phyloP scores from a whole-genome alignment of 2,888 invertebrate genomes.

The Protonemura montana region DNA sequence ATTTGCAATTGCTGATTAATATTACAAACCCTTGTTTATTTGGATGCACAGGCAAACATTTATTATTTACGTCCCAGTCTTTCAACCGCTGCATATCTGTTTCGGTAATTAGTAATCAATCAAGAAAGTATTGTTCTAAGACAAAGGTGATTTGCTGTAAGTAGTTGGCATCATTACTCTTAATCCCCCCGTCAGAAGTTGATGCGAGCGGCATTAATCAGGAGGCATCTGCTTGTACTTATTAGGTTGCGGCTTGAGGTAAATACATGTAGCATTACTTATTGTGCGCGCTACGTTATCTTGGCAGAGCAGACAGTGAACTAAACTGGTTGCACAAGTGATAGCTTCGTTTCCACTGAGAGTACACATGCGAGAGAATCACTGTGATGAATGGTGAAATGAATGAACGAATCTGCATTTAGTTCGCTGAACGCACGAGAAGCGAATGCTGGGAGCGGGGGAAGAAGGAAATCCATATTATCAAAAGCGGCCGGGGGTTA shows the following conservation, averaged over 20 bases:
- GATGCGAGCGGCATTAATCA: neutral
- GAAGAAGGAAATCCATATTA: neutral
- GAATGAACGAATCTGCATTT: constrained; percentile 4
- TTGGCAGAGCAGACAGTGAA: neutral
- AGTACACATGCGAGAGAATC: neutral
- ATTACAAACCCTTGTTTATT: no score
- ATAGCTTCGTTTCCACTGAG: neutral
- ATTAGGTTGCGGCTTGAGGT: neutral
- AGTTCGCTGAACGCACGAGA: neutral
- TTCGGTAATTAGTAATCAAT: neutral
- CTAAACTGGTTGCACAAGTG: neutral
- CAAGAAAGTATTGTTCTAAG: constrained; percentile 31
- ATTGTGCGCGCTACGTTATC: neutral
- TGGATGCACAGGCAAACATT: neutral
- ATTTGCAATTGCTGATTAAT: no score
- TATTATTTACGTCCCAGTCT: neutral
- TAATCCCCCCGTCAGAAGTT: neutral
- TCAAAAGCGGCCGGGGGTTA: neutral
- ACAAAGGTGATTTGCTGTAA: constrained; percentile 1
- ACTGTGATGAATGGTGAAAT: neutral
- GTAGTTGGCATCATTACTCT: constrained; percentile 37
- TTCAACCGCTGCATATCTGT: neutral
- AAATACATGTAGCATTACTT: neutral
- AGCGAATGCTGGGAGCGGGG: neutral
- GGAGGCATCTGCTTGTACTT: neutral